These are phyloP conservation scores for Nymphalis io DNA, from an alignment of 1,140 invertebrate genomes.

Conservation along the genomic window DNA sequence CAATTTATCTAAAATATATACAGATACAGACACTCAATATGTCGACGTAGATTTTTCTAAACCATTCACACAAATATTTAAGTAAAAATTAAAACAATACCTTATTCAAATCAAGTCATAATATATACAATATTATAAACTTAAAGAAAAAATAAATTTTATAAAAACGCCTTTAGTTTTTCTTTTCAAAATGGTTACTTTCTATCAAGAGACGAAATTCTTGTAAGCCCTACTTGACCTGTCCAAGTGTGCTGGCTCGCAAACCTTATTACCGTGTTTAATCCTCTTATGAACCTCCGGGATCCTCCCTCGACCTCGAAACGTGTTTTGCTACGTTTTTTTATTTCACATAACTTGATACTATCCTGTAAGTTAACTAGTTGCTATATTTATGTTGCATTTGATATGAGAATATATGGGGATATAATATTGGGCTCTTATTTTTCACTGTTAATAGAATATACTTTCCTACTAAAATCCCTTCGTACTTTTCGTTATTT, in stretches of 20 bases:
- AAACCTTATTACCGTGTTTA: constrained; percentile 43
- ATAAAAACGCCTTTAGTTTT: neutral
- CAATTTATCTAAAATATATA: neutral
- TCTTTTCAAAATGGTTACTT: neutral
- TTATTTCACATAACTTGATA: constrained; percentile 12
- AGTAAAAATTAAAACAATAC: no score
- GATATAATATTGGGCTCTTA: no score
- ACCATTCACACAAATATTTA: no score
- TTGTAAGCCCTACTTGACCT: constrained; percentile 40
- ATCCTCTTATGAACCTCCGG: constrained; percentile 36
- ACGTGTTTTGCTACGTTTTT: constrained; percentile 24
- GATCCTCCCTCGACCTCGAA: constrained; percentile 16
- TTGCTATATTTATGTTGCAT: neutral
- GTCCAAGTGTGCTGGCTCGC: constrained; percentile 26
- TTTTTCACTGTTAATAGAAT: no score
- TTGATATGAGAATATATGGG: no score
- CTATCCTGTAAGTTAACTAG: neutral
- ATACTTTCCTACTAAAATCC: no score
- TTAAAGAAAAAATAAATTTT: neutral
- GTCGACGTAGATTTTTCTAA: no score
- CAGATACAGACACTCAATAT: no score
- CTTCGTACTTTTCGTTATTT: no score
- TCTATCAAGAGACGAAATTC: constrained; percentile 27
- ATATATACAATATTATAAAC: no score
- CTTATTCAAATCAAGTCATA: no score